A percentile compares a stretch with the other conserved stretches of the same genome.
These are phyloP conservation scores for Phataginus tricuspis DNA, from an alignment of 2,797 vertebrate genomes.

Conservation along the genomic window DNA sequence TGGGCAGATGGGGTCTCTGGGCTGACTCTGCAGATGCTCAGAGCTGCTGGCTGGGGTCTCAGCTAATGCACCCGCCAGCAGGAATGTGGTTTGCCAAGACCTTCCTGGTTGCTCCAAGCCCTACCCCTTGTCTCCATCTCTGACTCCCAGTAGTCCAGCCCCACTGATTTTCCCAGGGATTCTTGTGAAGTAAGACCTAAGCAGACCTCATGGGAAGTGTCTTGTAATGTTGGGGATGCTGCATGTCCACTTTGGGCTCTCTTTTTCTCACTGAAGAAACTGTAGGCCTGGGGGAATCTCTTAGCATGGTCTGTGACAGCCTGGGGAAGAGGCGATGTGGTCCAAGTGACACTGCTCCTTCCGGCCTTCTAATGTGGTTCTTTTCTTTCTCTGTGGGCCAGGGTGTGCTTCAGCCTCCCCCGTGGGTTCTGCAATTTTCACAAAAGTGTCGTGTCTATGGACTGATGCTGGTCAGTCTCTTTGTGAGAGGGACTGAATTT, in stretches of 20 bases:
- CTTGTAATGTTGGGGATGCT: not conserved
- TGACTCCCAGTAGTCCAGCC: not conserved
- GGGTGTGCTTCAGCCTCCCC: not conserved
- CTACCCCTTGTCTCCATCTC: not conserved
- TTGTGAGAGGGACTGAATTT: not conserved
- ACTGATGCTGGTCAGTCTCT: not conserved
- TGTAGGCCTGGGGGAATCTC: not conserved
- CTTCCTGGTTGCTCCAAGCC: not conserved
- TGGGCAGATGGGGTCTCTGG: not conserved
- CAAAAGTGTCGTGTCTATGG: not conserved
- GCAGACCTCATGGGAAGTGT: not conserved
- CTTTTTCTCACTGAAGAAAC: not conserved
- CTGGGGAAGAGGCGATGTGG: not conserved
- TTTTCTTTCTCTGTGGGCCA: not conserved
- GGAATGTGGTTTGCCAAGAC: not conserved
- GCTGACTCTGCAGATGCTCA: not conserved
- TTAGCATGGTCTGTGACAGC: not conserved
- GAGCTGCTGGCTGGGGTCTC: not conserved
- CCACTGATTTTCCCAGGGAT: not conserved
- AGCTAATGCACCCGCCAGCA: not conserved
- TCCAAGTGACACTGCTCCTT: not conserved
- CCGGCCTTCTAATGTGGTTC: not conserved
- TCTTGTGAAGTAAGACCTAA: not conserved
- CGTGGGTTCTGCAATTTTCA: not conserved
- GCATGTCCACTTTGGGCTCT: not conserved